Percentiles rank a stretch among this genome's conserved stretches.
Evolutionary conservation across 2,113 vertebrate species (phyloP).

Genomic region (Trachemys scripta): DNA sequence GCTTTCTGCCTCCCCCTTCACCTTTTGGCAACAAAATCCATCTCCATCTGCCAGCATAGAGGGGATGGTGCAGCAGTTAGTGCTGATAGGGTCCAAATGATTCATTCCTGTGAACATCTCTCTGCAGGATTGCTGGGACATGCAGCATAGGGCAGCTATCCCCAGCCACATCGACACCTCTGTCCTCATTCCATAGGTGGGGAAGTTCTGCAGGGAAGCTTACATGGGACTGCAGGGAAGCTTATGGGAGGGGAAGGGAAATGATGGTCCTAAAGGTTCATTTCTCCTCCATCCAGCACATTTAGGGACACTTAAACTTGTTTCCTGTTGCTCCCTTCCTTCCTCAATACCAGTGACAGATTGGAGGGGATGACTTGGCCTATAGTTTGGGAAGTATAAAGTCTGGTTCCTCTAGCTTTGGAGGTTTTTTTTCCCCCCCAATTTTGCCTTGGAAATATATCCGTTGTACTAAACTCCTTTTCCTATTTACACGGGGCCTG

Average conservation of each 20-base stretch:
- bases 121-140: background rate
- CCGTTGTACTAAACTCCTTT: background rate
- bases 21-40: background rate
- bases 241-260: background rate
- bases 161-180: background rate
- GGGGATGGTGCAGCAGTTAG: background rate
- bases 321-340: background rate
- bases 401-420: background rate
- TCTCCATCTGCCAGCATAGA: background rate
- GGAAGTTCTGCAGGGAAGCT: background rate
- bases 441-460: background rate
- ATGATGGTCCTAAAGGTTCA: fast-evolving
- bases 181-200: background rate
- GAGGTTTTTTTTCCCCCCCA: fast-evolving
- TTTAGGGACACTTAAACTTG: background rate
- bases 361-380: background rate
- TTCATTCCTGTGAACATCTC: fast-evolving
- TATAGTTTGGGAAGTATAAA: background rate
- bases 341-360: background rate
- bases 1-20: background rate
- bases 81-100: too few relatives aligned
- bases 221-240: too few relatives aligned
- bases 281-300: background rate
- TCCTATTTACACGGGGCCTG: too few relatives aligned
- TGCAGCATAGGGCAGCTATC: background rate